Percentiles rank a stretch among this genome's conserved stretches.
These are phyloP conservation scores for Lophotis ruficrista DNA, from an alignment of 2,113 vertebrate species.

Conservation along the genomic window DNA sequence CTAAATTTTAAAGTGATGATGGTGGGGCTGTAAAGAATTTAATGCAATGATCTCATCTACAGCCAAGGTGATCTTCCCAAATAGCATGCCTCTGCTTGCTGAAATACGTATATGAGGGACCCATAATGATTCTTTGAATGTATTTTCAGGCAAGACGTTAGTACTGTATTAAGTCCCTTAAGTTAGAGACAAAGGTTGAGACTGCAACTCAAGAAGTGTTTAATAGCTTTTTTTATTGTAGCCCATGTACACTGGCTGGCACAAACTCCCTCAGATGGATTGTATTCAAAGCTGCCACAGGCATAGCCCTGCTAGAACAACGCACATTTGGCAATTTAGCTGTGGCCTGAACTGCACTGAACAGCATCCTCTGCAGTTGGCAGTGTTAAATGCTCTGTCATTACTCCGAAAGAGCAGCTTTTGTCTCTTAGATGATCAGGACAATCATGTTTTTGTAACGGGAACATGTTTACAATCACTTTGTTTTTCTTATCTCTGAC, in stretches of 20 bases:
- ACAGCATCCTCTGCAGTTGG: background rate
- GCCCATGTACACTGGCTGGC: background rate
- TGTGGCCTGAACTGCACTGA: background rate
- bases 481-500: slow-evolving; percentile 17
- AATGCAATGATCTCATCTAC: background rate
- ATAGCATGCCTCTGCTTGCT: background rate
- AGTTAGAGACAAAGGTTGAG: background rate
- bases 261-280: background rate
- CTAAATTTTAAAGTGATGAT: background rate
- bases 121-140: background rate
- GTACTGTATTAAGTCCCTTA: background rate
- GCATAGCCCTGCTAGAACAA: background rate
- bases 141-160: background rate
- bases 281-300: background rate
- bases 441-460: background rate
- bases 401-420: background rate
- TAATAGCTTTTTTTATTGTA: slow-evolving; percentile 12
- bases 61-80: background rate
- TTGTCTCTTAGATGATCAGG: slow-evolving; percentile 21
- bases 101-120: background rate
- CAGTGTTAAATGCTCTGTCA: background rate
- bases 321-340: background rate
- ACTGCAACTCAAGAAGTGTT: background rate
- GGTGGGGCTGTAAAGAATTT: background rate
- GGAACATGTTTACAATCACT: background rate